Evolutionary conservation across 2,888 invertebrate genomes (phyloP), one percentile per base, ranked within the genome.

Genomic region (Podotricha telesiphe): DNA sequence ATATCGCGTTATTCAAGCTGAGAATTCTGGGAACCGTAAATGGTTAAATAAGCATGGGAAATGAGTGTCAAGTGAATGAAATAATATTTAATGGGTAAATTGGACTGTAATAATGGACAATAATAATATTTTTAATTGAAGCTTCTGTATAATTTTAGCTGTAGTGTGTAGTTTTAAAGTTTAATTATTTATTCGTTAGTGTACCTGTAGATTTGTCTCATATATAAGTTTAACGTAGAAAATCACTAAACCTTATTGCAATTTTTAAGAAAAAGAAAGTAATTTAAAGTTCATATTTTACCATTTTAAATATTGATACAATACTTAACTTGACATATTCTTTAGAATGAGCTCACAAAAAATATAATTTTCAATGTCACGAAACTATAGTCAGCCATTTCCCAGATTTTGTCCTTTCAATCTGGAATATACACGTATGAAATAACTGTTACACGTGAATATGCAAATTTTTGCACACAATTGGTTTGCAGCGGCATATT

Each of bases 1-100:
- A 62, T 62, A 62, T 48, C 62, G 11, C 59, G 42, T 45, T 42
- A 58, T 59, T 22, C 42, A 59, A 22, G 42, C 45, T n/a, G n/a
- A 59, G 45, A 59, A 28, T 59, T 22, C 42, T 13, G 59, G 45
- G 22, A 45, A 59, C 28, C 45, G 45, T 59, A 28, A 59, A 28
- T 6, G 22, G 45, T 59, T 40, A 63, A 63, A 63, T 20, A 63
- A 50, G 2, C 50, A 63, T 8, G 51, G 40, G 37, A 50, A 63
- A 45, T 48, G 37, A 34, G 40, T 34, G 40, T 59, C 40, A 40
- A 65, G 5, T 55, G 37, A 48, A 62, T 37, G 55, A 13, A 19
- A 55, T 55, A 55, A 13, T 55, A 34, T 34, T 28, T 10, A 53
- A n/a, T 28, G n/a, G 17, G 53, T n/a, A 34, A 17, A 11, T n/a